These are phyloP conservation scores for Pseudotriccus pelzelni DNA, from an alignment of 2,797 vertebrate species.

Conservation along the genomic window DNA sequence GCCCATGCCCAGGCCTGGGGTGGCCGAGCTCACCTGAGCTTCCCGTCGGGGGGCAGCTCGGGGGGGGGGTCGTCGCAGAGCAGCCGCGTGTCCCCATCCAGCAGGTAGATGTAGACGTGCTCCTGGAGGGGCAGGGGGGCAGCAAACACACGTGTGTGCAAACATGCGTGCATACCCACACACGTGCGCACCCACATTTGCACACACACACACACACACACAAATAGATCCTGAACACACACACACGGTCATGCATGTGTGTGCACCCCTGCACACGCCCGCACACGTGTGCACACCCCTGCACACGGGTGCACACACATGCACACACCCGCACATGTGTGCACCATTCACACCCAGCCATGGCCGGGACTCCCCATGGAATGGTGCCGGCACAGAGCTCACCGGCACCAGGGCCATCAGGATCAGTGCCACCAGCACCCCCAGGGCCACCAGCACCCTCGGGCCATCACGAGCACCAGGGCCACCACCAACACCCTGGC, in stretches of 20 bases:
- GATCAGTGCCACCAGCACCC: background rate
- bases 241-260: background rate
- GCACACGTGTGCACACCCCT: background rate
- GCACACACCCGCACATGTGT: background rate
- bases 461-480: background rate
- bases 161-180: background rate
- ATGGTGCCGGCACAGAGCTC: background rate
- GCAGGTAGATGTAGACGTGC: slow-evolving; percentile 33
- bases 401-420: background rate
- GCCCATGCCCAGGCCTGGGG: background rate
- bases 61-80: slow-evolving; percentile 27
- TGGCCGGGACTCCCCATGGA: background rate
- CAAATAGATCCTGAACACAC: background rate
- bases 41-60: background rate
- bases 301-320: background rate
- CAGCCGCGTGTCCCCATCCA: slow-evolving; percentile 33
- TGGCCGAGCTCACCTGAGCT: background rate
- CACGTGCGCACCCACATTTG: accelerated
- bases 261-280: background rate
- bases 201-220: background rate
- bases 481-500: background rate
- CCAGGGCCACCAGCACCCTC: background rate
- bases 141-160: background rate
- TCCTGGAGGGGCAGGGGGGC: background rate
- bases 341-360: background rate